phyloP scores from a whole-genome alignment of 2,888 invertebrate species.

The Sympetrum striolatum region DNA sequence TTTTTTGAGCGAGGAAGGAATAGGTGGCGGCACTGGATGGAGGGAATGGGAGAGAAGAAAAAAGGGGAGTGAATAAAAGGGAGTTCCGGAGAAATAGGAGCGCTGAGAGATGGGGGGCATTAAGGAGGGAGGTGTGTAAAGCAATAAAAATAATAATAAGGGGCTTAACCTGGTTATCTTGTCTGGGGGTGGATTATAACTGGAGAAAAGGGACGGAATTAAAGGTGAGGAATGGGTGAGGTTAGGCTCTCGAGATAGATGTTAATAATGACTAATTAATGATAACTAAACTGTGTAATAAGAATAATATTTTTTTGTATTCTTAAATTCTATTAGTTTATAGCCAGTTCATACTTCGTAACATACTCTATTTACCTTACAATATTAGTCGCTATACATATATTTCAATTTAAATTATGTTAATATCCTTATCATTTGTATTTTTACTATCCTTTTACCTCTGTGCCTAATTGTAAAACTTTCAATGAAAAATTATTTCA shows the following conservation, averaged over 20 bases:
- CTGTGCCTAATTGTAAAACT: no score
- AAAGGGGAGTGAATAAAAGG: not conserved
- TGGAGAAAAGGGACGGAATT: not conserved
- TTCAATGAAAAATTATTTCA: no score
- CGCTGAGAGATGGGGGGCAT: not conserved
- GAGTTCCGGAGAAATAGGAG: not conserved
- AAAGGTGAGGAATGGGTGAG: not conserved
- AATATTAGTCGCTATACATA: no score
- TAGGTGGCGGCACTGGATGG: not conserved
- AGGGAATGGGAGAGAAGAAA: not conserved
- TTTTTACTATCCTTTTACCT: no score
- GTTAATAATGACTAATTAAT: no score
- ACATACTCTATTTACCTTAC: no score
- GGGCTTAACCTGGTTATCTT: constrained; percentile 32
- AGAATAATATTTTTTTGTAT: no score
- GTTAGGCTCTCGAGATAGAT: not conserved
- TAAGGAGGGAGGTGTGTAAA: not conserved
- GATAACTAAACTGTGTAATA: no score
- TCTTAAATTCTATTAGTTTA: no score
- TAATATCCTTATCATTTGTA: no score
- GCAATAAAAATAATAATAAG: constrained; percentile 37
- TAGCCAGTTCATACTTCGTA: no score
- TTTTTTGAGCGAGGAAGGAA: not conserved
- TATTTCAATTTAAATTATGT: no score
- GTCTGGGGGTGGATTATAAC: constrained; percentile 27